Conservation (phyloP, 1,140 invertebrate species). For the Brachionus sp. region DNA sequence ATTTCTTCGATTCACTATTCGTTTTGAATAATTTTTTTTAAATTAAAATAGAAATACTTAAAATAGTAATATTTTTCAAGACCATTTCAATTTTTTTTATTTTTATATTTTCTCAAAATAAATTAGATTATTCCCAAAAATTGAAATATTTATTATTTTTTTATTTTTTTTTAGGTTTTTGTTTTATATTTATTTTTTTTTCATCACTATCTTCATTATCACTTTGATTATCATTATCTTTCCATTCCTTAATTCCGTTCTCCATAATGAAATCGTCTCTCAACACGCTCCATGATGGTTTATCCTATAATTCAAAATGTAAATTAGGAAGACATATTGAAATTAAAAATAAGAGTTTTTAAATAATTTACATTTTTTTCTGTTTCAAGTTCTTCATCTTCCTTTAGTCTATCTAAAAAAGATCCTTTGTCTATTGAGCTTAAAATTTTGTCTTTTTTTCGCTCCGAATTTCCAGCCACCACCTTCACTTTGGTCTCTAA, state of each 20-base stretch:
- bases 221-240: neutral
- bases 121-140: neutral
- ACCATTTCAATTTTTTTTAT: too few species aligned
- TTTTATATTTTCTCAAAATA: neutral
- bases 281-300: slow-evolving; percentile 26
- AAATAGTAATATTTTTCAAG: too few species aligned
- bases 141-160: slow-evolving; percentile 2
- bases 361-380: neutral
- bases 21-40: too few species aligned
- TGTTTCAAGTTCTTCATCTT: neutral
- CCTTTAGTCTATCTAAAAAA: slow-evolving; percentile 28
- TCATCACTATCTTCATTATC: neutral
- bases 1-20: too few species aligned
- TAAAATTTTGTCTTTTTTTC: slow-evolving; percentile 44
- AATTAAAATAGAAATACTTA: too few species aligned
- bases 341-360: neutral
- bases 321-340: too few species aligned
- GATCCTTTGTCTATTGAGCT: slow-evolving; percentile 44
- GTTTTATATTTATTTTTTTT: neutral
- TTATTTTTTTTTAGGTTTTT: slow-evolving; percentile 21
- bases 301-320: neutral
- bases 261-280: slow-evolving; percentile 33
- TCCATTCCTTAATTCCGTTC: slow-evolving; percentile 17
- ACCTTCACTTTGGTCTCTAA: slow-evolving; percentile 17
- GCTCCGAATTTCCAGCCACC: neutral